Evolutionary conservation across 2,113 vertebrate species (phyloP).

Genomic region (Rhynchopsitta pachyrhyncha): DNA sequence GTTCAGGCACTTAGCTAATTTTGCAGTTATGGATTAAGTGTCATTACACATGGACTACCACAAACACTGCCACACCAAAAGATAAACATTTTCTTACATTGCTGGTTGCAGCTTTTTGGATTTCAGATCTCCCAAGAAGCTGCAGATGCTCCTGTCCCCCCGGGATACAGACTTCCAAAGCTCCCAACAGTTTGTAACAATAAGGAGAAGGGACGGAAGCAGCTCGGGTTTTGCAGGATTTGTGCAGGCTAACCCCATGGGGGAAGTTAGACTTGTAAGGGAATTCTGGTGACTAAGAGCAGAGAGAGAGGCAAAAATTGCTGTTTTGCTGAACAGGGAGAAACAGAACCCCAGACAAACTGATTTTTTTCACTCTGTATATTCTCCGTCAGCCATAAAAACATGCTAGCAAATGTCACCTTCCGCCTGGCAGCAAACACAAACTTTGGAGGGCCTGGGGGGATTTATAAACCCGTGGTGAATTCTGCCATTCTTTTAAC

Average conservation of each 20-base stretch:
- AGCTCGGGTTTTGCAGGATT: neutral
- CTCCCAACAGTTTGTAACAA: neutral
- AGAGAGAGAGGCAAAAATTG: neutral
- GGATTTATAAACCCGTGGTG: slow-evolving; percentile 12
- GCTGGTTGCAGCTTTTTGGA: neutral
- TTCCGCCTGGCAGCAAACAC: slow-evolving; percentile 46
- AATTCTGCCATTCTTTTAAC: slow-evolving; percentile 42
- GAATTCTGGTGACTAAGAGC: neutral
- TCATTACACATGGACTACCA: neutral
- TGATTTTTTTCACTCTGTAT: neutral
- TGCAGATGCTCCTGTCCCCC: neutral
- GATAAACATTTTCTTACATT: neutral
- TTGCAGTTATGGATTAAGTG: neutral
- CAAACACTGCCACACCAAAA: neutral
- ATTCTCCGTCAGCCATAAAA: slow-evolving; percentile 29
- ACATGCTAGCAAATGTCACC: slow-evolving; percentile 44
- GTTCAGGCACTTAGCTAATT: neutral
- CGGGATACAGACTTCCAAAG: neutral
- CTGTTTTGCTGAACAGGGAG: slow-evolving; percentile 9
- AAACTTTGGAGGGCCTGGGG: slow-evolving; percentile 41
- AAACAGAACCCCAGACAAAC: neutral
- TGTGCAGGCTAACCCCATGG: neutral
- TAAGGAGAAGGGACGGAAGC: neutral
- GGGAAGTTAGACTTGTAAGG: neutral
- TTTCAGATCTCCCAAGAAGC: neutral